phyloP scores from a whole-genome alignment of 2,888 invertebrate genomes.

The Eristalis tenax region DNA sequence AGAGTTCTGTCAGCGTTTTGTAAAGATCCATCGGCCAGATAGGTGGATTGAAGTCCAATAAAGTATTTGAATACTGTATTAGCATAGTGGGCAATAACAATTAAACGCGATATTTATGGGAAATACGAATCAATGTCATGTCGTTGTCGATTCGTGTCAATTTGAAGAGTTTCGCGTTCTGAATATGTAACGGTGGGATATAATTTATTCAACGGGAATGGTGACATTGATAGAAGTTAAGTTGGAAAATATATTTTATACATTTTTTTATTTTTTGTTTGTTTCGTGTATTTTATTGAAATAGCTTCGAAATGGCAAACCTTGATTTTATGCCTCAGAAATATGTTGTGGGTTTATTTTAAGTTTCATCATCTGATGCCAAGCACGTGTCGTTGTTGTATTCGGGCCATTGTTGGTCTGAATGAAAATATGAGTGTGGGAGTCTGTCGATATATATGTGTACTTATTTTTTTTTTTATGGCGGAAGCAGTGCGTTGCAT shows the following conservation, averaged over 20 bases:
- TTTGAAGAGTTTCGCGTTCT: conserved; percentile 42
- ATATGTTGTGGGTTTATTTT: background rate
- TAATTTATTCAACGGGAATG: conserved; percentile 27
- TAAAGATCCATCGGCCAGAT: conserved; percentile 53
- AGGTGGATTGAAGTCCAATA: conserved; percentile 38
- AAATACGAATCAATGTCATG: conserved; percentile 69
- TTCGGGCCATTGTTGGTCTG: background rate
- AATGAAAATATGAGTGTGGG: background rate
- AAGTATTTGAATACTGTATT: conserved; percentile 50
- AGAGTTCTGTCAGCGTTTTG: conserved; percentile 42
- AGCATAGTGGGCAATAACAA: conserved; percentile 63
- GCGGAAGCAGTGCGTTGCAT: background rate
- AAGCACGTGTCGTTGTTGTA: background rate
- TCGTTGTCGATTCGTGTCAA: conserved; percentile 61
- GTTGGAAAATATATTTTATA: background rate
- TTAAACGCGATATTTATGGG: conserved; percentile 65
- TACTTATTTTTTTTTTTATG: background rate
- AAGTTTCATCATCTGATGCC: background rate
- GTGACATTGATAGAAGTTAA: conserved; percentile 18
- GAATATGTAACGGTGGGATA: background rate
- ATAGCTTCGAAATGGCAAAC: background rate
- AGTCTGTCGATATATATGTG: background rate
- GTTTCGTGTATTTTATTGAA: conserved; percentile 7
- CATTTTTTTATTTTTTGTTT: background rate
- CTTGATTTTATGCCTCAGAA: conserved; percentile 6